These are phyloP conservation scores for Tympanuchus pallidicinctus DNA, from an alignment of 2,113 vertebrate genomes.

Conservation along the genomic window DNA sequence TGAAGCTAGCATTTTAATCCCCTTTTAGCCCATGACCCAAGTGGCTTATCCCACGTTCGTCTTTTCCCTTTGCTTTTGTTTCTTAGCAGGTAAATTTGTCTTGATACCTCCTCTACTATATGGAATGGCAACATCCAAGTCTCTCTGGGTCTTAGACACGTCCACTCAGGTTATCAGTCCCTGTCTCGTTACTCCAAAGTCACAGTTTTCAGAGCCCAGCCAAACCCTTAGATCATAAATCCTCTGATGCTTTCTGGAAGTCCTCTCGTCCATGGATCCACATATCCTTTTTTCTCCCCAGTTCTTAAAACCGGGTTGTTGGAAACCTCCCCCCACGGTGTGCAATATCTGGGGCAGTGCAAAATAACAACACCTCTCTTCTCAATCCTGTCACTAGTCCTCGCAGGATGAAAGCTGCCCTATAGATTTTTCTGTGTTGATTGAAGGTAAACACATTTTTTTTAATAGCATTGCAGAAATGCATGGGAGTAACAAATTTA, in stretches of 20 bases:
- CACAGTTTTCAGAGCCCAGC: not conserved
- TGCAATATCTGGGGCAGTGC: not conserved
- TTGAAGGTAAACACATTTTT: not conserved
- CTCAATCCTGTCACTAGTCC: not conserved
- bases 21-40: not conserved
- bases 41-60: not conserved
- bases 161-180: not conserved
- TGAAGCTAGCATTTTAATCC: not conserved
- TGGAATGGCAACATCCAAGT: fast-evolving
- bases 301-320: not conserved
- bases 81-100: not conserved
- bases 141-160: fast-evolving
- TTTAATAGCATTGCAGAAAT: not conserved
- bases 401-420: not conserved
- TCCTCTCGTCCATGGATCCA: fast-evolving
- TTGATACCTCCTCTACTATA: not conserved
- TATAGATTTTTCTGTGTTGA: not conserved
- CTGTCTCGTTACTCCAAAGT: not conserved
- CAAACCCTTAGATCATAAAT: not conserved
- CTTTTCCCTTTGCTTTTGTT: not conserved
- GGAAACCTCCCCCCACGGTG: not conserved
- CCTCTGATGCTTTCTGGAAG: not conserved
- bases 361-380: not conserved
- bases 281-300: fast-evolving
- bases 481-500: not conserved